Evolutionary conservation across 2,888 invertebrate species (phyloP), one percentile per base, ranked within the genome.

Genomic region (Nomada ruficornis): DNA sequence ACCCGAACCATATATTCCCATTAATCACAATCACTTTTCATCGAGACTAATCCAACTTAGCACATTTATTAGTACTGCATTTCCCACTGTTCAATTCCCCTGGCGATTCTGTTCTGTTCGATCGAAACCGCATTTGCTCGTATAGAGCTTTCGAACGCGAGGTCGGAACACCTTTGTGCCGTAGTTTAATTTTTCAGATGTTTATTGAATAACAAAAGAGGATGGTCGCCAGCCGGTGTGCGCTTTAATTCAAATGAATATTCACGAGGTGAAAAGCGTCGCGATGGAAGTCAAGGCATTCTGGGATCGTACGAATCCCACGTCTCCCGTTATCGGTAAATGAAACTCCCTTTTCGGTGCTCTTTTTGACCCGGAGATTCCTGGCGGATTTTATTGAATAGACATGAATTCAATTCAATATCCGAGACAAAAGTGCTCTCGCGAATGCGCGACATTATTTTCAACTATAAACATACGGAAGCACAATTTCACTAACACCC

Each of bases 231-330:
- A 29, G n/a, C 15, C 47, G 1, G 18, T 20, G 68, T 11, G 63
- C 54, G 2, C 59, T 29, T 29, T 62, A 60, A 77, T 74, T 60
- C 77, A 44, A 36, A 60, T 69, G 79, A 77, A 77, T 77, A 79
- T 79, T 79, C 65, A 79, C 18, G n/a, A 50, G 69, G 20, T 20
- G 68, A 63, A 42, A 69, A 71, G n/a, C 55, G 36, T 10, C 3
- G 42, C 5, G 18, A 15, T 44, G 11, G 23, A 50, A n/a, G 11
- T 11, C 50, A 23, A n/a, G 72, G 55, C 10, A 36, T 57, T 64
- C 63, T 13, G 74, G 50, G 59, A 52, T 75, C 50, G 67, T n/a
- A 36, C 26, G 50, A 64, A 71, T 72, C 50, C 44, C 69, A 54
- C 18, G 59, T 42, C 11, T 57, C 13, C 42, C 54, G 63, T 77